A percentile compares a stretch with the other conserved stretches of the same genome.
phyloP scores from a whole-genome alignment of 2,113 vertebrate genomes.

The Esox niger region DNA sequence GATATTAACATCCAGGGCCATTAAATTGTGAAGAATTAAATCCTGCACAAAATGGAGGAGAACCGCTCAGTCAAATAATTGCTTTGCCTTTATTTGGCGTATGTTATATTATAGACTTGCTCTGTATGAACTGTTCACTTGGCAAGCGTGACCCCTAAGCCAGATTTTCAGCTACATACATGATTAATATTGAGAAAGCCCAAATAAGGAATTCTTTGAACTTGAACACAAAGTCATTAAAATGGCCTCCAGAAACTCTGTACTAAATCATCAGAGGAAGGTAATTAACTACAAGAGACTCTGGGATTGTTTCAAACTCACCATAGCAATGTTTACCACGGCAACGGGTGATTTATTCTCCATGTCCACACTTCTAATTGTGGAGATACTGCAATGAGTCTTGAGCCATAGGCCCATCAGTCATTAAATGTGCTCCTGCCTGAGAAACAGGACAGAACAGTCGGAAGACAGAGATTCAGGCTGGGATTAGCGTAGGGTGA shows the following conservation, averaged over 20 bases:
- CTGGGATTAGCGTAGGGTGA: no score
- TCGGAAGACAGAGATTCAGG: no score
- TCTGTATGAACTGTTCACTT: conserved; percentile 9
- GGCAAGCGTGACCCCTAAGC: conserved; percentile 12
- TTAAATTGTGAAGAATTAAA: not conserved
- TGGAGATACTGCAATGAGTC: no score
- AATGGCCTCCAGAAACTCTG: conserved; percentile 12
- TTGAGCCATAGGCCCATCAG: no score
- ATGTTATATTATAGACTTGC: not conserved
- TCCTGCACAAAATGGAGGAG: conserved; percentile 1
- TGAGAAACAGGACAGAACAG: no score
- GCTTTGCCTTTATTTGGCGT: not conserved
- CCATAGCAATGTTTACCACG: no score
- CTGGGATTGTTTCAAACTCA: no score
- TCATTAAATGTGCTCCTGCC: no score
- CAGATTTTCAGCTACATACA: conserved; percentile 24
- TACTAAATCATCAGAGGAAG: conserved; percentile 1
- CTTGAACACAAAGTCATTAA: conserved; percentile 18
- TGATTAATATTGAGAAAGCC: conserved; percentile 13
- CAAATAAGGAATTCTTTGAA: conserved; percentile 4
- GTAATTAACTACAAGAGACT: no score
- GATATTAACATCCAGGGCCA: not conserved
- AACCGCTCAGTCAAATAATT: conserved; percentile 30
- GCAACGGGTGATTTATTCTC: no score
- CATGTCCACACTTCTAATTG: no score